Evolutionary conservation across 2,888 invertebrate species (phyloP).

Genomic region (Phymatocera aterrima): DNA sequence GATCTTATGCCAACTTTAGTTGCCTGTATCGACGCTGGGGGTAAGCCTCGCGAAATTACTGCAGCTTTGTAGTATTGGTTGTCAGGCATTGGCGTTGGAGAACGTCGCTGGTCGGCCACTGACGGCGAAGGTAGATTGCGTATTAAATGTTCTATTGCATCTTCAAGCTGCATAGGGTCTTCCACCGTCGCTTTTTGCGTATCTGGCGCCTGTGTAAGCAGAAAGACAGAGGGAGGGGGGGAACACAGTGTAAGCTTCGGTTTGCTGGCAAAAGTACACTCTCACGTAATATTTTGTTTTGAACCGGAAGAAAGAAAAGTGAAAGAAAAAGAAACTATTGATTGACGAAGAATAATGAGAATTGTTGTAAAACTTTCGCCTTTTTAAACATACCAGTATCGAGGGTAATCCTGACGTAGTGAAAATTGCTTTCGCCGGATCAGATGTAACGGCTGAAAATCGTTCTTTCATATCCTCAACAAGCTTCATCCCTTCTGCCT

Average conservation of each 20-base stretch:
- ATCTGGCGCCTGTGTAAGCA: slow-evolving; percentile 39
- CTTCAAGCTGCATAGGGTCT: slow-evolving; percentile 83
- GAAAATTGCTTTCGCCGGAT: slow-evolving; percentile 48
- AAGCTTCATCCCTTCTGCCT: slow-evolving; percentile 84
- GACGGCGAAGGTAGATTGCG: slow-evolving; percentile 75
- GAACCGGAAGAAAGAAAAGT: not conserved
- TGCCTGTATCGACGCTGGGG: slow-evolving; percentile 68
- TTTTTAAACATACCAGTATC: slow-evolving; percentile 14
- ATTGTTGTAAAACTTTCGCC: not conserved
- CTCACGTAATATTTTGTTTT: too few species aligned
- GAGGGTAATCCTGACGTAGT: not conserved
- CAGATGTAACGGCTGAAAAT: slow-evolving; percentile 81
- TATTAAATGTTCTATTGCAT: slow-evolving; percentile 84
- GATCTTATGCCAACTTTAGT: slow-evolving; percentile 65
- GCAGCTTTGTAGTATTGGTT: slow-evolving; percentile 69
- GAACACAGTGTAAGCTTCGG: not conserved
- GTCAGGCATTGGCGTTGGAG: slow-evolving; percentile 63
- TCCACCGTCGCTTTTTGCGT: slow-evolving; percentile 77
- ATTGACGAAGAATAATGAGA: not conserved
- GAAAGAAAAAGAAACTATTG: too few species aligned
- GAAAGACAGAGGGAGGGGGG: not conserved
- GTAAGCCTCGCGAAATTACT: slow-evolving; percentile 67
- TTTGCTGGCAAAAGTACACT: too few species aligned
- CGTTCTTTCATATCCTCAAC: slow-evolving; percentile 88
- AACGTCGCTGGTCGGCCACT: slow-evolving; percentile 62